Evolutionary conservation across 1,140 invertebrate species (phyloP).

Genomic region (Bombus pyrosoma): DNA sequence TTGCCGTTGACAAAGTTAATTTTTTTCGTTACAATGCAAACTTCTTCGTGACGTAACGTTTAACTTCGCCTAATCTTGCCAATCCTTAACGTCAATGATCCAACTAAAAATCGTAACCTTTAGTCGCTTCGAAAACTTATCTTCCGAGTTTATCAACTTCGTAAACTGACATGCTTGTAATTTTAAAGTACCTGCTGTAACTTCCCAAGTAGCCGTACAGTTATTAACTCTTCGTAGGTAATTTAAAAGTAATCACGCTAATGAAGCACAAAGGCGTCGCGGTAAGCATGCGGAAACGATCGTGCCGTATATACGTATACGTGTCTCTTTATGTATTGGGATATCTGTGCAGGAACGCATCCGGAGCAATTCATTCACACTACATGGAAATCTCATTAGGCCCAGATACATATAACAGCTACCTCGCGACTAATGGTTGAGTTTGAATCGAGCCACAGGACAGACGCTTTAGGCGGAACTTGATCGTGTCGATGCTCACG

Average conservation of each 20-base stretch:
- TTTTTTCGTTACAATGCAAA: conserved; percentile 31
- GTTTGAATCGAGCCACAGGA: conserved; percentile 65
- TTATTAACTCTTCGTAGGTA: conserved; percentile 37
- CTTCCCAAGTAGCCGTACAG: background rate
- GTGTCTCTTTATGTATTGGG: background rate
- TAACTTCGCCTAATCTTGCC: conserved; percentile 17
- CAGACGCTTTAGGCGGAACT: conserved; percentile 67
- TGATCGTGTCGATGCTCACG: conserved; percentile 67
- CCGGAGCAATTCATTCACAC: conserved; percentile 64
- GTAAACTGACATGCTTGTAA: conserved; percentile 36
- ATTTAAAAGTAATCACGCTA: conserved; percentile 36
- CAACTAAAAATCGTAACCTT: conserved; percentile 34
- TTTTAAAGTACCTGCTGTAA: conserved; percentile 40
- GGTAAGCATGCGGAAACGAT: conserved; percentile 43
- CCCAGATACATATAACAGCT: conserved; percentile 64
- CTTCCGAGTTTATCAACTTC: conserved; percentile 29
- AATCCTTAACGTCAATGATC: conserved; percentile 36
- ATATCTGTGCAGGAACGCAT: conserved; percentile 50
- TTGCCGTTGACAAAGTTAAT: conserved; percentile 15
- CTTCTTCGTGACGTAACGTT: conserved; percentile 27
- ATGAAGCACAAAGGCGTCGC: conserved; percentile 2
- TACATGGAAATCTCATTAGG: conserved; percentile 74
- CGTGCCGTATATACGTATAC: background rate
- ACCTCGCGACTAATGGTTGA: conserved; percentile 64
- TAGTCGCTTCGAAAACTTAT: conserved; percentile 33